These are phyloP conservation scores for Barbus barbus DNA, from an alignment of 2,113 vertebrate genomes.

Conservation along the genomic window DNA sequence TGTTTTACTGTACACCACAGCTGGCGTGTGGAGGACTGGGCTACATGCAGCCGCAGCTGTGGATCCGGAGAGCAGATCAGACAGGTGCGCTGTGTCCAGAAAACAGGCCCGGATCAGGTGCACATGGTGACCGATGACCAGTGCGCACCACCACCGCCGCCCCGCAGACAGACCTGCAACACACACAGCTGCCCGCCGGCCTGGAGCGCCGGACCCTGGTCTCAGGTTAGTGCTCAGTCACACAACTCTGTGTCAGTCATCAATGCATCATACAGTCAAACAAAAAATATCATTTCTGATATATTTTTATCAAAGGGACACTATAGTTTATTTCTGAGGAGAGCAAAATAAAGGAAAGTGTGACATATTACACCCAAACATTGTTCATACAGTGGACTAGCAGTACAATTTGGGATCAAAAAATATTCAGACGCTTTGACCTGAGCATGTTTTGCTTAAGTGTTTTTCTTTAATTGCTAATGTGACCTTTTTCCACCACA, in stretches of 20 bases:
- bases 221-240: conserved; percentile 74
- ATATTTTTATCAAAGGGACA: too few relatives aligned
- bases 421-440: too few relatives aligned
- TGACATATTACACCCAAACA: too few relatives aligned
- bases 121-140: conserved; percentile 66
- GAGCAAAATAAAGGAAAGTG: too few relatives aligned
- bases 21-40: conserved; percentile 86
- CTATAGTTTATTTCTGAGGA: too few relatives aligned
- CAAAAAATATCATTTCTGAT: too few relatives aligned
- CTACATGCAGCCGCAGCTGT: conserved; percentile 80
- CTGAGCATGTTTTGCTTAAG: too few relatives aligned
- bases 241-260: too few relatives aligned
- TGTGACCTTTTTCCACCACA: too few relatives aligned
- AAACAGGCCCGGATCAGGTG: conserved; percentile 58
- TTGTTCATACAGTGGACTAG: too few relatives aligned
- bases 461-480: too few relatives aligned
- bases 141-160: conserved; percentile 70
- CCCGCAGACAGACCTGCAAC: conserved; percentile 74
- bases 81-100: conserved; percentile 75
- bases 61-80: conserved; percentile 80
- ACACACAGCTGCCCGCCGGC: conserved; percentile 78
- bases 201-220: conserved; percentile 83
- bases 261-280: background rate
- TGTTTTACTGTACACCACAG: conserved; percentile 65
- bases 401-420: too few relatives aligned